Conservation (phyloP, 2,113 vertebrate genomes). For the Indicator indicator region DNA sequence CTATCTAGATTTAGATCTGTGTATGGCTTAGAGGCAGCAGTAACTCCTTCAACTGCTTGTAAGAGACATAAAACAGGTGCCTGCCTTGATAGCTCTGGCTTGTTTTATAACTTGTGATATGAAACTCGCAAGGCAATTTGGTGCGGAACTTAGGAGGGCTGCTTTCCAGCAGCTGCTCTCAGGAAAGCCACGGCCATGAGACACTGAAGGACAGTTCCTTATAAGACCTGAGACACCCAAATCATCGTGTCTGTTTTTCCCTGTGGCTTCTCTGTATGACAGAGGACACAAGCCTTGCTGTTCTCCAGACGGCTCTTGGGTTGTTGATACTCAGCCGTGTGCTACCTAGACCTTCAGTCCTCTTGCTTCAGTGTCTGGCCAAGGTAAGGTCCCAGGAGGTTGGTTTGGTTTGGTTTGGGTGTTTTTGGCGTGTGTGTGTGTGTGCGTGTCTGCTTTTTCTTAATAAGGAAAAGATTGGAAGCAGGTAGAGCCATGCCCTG, state of each 20-base stretch:
- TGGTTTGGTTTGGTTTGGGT: too few relatives aligned
- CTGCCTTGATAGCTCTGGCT: neutral
- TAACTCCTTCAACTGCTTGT: neutral
- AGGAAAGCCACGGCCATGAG: neutral
- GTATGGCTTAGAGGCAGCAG: neutral
- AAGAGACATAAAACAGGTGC: neutral
- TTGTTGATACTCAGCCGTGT: too few relatives aligned
- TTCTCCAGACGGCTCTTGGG: accelerated
- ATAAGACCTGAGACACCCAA: neutral
- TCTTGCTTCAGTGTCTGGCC: neutral
- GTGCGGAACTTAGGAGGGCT: neutral
- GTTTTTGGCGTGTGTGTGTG: neutral
- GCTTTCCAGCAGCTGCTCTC: neutral
- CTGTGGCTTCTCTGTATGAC: neutral
- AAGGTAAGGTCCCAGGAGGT: too few relatives aligned
- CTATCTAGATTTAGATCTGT: neutral
- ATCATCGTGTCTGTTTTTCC: too few relatives aligned
- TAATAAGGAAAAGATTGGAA: neutral
- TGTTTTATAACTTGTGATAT: neutral
- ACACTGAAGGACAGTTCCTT: neutral
- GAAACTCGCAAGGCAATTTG: neutral
- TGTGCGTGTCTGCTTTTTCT: neutral
- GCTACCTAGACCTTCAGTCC: too few relatives aligned
- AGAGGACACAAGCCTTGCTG: neutral
- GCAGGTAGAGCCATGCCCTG: neutral